Evolutionary conservation across 2,888 invertebrate species (phyloP).

Genomic region (Stenodema calcarata): DNA sequence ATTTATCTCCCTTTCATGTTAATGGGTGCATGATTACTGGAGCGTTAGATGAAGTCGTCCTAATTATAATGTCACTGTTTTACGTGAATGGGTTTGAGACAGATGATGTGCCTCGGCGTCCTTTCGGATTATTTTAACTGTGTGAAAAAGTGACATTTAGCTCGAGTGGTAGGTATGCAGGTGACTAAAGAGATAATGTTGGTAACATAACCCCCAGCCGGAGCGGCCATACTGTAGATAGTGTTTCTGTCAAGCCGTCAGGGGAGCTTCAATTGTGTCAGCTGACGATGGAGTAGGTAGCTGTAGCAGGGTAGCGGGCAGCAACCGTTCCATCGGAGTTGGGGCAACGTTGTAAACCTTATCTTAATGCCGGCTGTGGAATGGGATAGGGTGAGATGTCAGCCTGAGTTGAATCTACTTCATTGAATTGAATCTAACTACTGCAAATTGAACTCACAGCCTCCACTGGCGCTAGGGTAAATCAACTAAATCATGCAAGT

Average conservation of each 20-base stretch:
- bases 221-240: neutral
- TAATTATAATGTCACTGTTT: no score
- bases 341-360: slow-evolving; percentile 9
- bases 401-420: neutral
- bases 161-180: neutral
- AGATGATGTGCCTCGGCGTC: no score
- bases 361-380: neutral
- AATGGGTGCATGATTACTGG: no score
- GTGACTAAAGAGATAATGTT: slow-evolving; percentile 1
- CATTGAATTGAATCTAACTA: neutral
- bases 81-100: neutral
- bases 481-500: neutral
- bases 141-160: neutral
- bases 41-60: no score
- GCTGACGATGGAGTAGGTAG: neutral
- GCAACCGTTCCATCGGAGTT: neutral
- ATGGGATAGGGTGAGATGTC: neutral
- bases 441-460: neutral
- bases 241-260: slow-evolving; percentile 16
- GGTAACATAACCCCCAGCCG: neutral
- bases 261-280: slow-evolving; percentile 18
- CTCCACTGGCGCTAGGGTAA: neutral
- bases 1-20: no score
- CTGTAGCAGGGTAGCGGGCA: neutral
- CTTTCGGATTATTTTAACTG: neutral